Evolutionary conservation across 1,140 invertebrate species (phyloP).

Genomic region (Drosophila biarmipes): DNA sequence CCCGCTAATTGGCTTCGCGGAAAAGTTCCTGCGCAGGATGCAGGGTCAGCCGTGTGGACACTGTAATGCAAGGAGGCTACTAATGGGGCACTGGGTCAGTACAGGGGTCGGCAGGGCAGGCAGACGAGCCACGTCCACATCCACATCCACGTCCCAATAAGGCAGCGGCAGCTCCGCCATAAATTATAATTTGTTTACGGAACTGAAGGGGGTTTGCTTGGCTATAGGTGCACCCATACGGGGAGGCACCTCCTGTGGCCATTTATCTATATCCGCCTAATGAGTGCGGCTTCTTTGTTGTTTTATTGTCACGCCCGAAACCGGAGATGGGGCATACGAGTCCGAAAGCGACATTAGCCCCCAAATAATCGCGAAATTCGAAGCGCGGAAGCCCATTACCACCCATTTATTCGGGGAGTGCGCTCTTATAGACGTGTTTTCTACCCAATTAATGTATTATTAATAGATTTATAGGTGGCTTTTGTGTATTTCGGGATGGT

Average conservation of each 20-base stretch:
- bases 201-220: not conserved
- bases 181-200: slow-evolving; percentile 22
- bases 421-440: not conserved
- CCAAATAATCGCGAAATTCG: slow-evolving; percentile 10
- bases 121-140: slow-evolving; percentile 8
- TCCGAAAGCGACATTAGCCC: slow-evolving; percentile 22
- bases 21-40: slow-evolving; percentile 11
- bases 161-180: not conserved
- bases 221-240: slow-evolving; percentile 8
- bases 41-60: slow-evolving; percentile 34
- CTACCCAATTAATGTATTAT: not conserved
- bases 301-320: slow-evolving; percentile 26
- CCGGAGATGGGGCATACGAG: not conserved
- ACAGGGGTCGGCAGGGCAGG: slow-evolving; percentile 1
- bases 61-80: slow-evolving; percentile 51
- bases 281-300: slow-evolving; percentile 17
- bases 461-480: not conserved
- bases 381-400: slow-evolving; percentile 1
- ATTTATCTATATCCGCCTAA: not conserved
- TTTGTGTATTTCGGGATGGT: not conserved
- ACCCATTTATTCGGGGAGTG: not conserved
- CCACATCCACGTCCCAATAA: not conserved
- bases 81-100: slow-evolving; percentile 42
- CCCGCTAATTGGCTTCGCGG: slow-evolving; percentile 49
- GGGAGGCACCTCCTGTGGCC: not conserved